Evolutionary conservation across 2,797 vertebrate genomes (phyloP), one percentile per base, ranked within the genome.

Genomic region (Nothura maculosa): DNA sequence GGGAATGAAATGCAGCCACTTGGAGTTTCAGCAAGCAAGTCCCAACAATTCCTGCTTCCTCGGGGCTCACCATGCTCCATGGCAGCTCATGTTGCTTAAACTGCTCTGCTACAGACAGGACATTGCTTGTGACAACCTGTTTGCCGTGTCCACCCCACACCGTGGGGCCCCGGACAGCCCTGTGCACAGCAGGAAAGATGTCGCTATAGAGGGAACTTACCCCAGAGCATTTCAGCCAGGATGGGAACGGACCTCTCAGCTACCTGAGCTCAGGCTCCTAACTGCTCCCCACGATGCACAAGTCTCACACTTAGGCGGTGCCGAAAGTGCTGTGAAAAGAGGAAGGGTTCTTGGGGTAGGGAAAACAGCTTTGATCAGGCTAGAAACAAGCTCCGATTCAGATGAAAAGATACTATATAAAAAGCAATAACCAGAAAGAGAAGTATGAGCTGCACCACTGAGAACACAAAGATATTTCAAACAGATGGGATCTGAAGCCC

Each of bases 401-500:
- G 69, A 43, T 28, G 25, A 80, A 85, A 85, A 89, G 18, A 32
- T 8, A 36, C 27, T 45, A 40, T 42, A 83, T 45, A 89, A 91
- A 92, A 91, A 70, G 15, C 32, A 89, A 68, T 21, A 80, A 7
- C 42, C 55, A 52, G 76, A 30, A 82, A 87, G 82, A 74, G 10
- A 43, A 68, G 24, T 32, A 21, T 40, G 40, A 91, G 57, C 54
- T 58, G n/a, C 62, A 81, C 6, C 15, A 54, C 63, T 19, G 12
- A 70, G 58, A 92, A 45, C 17, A 83, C 45, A 93, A 87, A 68
- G 20, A 42, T 54, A 58, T 74, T 89, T 87, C 80, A 89, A 63
- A 57, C 4, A 15, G 42, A 85, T 72, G 68, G 58, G 62, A 54
- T 70, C 91, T 91, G 74, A 78, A 61, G 45, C 70, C 64, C 47